These are phyloP conservation scores for Xylocopa sonorina DNA, from an alignment of 1,140 invertebrate species.

Conservation along the genomic window DNA sequence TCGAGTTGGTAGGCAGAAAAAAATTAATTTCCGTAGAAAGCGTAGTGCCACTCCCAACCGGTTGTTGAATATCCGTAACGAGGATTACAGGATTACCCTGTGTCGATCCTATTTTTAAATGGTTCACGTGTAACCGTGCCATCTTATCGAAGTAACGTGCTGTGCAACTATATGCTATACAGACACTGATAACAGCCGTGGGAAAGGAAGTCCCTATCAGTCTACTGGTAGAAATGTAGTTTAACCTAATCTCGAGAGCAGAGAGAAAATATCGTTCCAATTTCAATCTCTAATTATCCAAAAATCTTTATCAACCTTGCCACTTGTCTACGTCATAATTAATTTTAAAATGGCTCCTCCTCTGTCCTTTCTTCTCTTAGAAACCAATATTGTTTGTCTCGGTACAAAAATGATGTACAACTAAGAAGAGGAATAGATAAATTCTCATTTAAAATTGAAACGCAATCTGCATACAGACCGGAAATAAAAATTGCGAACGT, in stretches of 20 bases:
- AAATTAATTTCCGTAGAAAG: background rate
- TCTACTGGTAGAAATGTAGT: constrained; percentile 43
- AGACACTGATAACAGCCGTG: constrained; percentile 77
- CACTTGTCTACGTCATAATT: too few relatives aligned
- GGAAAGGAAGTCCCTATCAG: constrained; percentile 78
- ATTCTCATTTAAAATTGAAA: too few relatives aligned
- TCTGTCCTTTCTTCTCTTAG: too few relatives aligned
- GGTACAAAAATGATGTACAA: too few relatives aligned
- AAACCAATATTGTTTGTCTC: too few relatives aligned
- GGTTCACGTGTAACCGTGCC: constrained; percentile 19
- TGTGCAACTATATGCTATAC: constrained; percentile 40
- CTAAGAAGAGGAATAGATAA: too few relatives aligned
- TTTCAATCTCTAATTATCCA: too few relatives aligned
- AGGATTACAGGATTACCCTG: background rate
- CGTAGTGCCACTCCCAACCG: background rate
- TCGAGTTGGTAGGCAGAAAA: background rate
- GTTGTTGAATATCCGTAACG: background rate
- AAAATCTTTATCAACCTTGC: too few relatives aligned
- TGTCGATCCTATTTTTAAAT: background rate
- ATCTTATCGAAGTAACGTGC: constrained; percentile 27
- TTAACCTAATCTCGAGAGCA: constrained; percentile 37
- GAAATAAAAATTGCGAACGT: too few relatives aligned
- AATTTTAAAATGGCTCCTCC: too few relatives aligned
- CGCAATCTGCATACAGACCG: too few relatives aligned
- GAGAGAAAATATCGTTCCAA: too few relatives aligned